These are phyloP conservation scores for Spicauda simplicius DNA, from an alignment of 2,888 invertebrate genomes.

Conservation along the genomic window DNA sequence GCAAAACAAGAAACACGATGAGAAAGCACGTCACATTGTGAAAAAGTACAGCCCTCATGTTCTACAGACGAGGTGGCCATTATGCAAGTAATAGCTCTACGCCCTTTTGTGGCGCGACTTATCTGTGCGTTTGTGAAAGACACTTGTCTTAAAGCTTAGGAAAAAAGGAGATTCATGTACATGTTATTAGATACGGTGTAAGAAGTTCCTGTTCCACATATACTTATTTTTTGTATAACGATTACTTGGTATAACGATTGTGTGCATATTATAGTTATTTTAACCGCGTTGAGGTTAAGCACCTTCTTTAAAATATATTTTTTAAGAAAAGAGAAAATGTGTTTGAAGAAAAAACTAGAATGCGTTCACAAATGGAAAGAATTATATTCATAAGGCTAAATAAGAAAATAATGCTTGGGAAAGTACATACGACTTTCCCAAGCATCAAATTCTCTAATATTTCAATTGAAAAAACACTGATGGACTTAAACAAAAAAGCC, in stretches of 20 bases:
- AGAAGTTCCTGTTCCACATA: constrained; percentile 5
- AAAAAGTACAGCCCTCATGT: constrained; percentile 3
- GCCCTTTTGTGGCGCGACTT: constrained; percentile 23
- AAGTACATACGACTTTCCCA: background rate
- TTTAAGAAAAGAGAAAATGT: no score
- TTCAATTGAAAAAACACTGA: no score
- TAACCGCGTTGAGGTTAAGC: no score
- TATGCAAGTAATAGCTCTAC: constrained; percentile 25
- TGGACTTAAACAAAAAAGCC: no score
- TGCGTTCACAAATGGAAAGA: no score
- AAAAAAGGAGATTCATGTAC: constrained; percentile 12
- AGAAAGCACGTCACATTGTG: constrained; percentile 9
- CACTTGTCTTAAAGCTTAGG: constrained; percentile 18
- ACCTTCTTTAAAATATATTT: no score
- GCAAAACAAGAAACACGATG: background rate
- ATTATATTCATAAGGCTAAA: no score
- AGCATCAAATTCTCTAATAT: background rate
- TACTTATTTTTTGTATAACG: no score
- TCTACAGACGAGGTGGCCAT: constrained; percentile 13
- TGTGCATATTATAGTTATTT: no score
- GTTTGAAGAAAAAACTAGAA: no score
- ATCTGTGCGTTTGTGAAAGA: constrained; percentile 23
- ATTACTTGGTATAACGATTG: no score
- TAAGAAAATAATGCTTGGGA: no score
- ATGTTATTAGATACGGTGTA: constrained; percentile 9